Evolutionary conservation across 2,888 invertebrate genomes (phyloP), one percentile per base, ranked within the genome.

Genomic region (Chaitophorus viminalis): DNA sequence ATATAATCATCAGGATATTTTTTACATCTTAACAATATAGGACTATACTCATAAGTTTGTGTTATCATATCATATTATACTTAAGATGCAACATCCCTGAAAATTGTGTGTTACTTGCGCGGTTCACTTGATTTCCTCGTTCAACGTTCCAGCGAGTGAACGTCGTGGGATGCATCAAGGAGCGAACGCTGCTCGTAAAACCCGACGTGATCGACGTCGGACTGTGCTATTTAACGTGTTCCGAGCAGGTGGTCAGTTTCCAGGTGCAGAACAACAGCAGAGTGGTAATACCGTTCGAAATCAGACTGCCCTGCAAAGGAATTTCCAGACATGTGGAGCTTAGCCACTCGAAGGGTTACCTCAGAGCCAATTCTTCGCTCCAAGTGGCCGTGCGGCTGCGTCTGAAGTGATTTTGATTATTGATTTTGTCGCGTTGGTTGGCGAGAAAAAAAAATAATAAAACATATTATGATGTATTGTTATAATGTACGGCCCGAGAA

Each of bases 131-230:
- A n/a, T n/a, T n/a, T n/a, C n/a, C n/a, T n/a, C n/a, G n/a, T n/a
- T n/a, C n/a, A n/a, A n/a, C n/a, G n/a, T n/a, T n/a, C n/a, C n/a
- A n/a, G n/a, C n/a, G 1, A 60, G 39, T 87, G 25, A 33, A 60
- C 0, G 46, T 87, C 8, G 31, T 74, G 3, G 87, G 87, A 31
- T 54, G 46, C 21, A 70, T 89, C 54, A 77, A 78, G 21, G 31
- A 84, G n/a, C 81, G 86, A 33, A 88, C 88, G 8, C 70, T 90
- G n/a, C 17, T 76, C 9, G 82, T 90, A n/a, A 76, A 83, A 25
- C 89, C 89, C 3, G 68, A 84, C 1, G 85, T 89, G n/a, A 72
- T 90, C 8, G 89, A 90, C 74, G 81, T 89, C 77, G 83, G 89
- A 21, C 60, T 89, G 65, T 89, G 89, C 29, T 89, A 89, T 72